Base-by-base conservation (phyloP, 2,888 invertebrate genomes). In the Pammene aurita region DNA sequence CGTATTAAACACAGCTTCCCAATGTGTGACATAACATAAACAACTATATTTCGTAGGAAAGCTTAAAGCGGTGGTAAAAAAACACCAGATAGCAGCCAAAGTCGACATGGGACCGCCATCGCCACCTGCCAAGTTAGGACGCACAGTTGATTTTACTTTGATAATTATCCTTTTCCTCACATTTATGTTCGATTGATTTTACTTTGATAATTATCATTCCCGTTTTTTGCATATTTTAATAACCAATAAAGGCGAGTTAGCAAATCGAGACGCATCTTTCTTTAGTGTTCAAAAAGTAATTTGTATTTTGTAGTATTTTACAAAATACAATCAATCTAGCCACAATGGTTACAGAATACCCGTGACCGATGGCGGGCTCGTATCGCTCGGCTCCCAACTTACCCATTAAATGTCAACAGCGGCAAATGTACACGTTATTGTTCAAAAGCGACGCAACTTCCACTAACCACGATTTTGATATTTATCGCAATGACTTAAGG, bases 41-140 rank as follows among this genome's bases (percentile, higher is more conserved):
- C 64, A 63, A 50, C 52, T 65, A 69, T 65, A 69, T 60, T 78
- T 77, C 78, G 71, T 73, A 76, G 78, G 76, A 72, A 86, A 86
- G 85, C 85, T 78, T 77, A 75, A 82, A 83, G 84, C 83, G 83
- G 80, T 81, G 79, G 81, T 79, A 80, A 76, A 77, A n/a, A 81
- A 77, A 78, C 81, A 81, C 83, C 75, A 81, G 81, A 69, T 69
- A 62, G 57, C 50, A 14, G 18, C 50, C 64, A 42, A 48, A 10
- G 41, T 6, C 48, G 13, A 52, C 13, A 61, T 38, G 62, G 50
- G n/a, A 52, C 14, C 62, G 11, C 16, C 35, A 26, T n/a, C 11
- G 34, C 9, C 34, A 14, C 7, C 54, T n/a, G 9, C 13, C 38
- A 9, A 9, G 16, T 2, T 48, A 14, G 16, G n/a, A n/a, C n/a